phyloP scores from a whole-genome alignment of 1,140 invertebrate species.

The Drosophila ercepeae region DNA sequence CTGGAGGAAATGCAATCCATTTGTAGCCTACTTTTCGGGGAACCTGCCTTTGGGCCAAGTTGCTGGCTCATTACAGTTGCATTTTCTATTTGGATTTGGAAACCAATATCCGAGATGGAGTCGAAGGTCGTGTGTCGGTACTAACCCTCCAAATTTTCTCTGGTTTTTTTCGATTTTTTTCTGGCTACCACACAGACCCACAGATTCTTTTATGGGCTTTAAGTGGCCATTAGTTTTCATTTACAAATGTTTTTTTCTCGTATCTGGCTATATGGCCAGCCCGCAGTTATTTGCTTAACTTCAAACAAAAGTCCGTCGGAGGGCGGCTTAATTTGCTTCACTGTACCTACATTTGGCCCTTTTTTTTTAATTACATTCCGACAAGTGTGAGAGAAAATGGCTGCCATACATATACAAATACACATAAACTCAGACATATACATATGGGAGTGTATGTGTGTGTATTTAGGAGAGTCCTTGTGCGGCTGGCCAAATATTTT shows the following conservation, averaged over 20 bases:
- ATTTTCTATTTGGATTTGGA: conserved; percentile 3
- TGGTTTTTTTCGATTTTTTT: background rate
- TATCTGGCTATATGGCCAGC: conserved; percentile 14
- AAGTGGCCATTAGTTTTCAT: conserved; percentile 47
- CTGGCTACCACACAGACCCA: background rate
- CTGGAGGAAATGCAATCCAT: conserved; percentile 41
- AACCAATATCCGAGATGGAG: background rate
- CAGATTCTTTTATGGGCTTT: conserved; percentile 43
- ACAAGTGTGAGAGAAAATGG: background rate
- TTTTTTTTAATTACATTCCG: conserved; percentile 53
- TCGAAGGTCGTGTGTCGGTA: background rate
- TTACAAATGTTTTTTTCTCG: conserved; percentile 21
- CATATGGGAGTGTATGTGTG: background rate
- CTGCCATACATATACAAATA: background rate
- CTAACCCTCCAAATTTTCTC: background rate
- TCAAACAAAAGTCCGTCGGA: conserved; percentile 41
- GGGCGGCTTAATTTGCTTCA: conserved; percentile 39
- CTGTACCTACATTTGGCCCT: conserved; percentile 15
- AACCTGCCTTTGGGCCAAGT: conserved; percentile 6
- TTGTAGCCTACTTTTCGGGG: conserved; percentile 24
- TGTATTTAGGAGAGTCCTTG: conserved; percentile 13
- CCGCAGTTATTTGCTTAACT: conserved; percentile 42
- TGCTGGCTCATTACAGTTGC: conserved; percentile 19
- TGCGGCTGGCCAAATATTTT: conserved; percentile 57
- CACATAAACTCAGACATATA: background rate